A percentile compares a stretch with the other conserved stretches of the same genome.
These are phyloP conservation scores for Guaruba guarouba DNA, from an alignment of 2,113 vertebrate genomes.

Conservation along the genomic window DNA sequence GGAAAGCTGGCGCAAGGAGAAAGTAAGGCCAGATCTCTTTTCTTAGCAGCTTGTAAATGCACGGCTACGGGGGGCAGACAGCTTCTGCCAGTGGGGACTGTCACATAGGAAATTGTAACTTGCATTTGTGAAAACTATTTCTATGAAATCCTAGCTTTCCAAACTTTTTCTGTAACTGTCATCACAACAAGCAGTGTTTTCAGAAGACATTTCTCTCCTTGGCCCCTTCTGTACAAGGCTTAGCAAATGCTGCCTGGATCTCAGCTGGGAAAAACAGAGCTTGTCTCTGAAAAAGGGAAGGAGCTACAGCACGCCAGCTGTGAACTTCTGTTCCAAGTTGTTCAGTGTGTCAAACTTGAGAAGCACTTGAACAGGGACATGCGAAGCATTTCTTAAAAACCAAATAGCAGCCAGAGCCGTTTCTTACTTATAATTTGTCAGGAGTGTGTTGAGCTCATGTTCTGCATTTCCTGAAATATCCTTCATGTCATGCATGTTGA, in stretches of 20 bases:
- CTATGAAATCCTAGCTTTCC: neutral
- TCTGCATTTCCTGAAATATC: neutral
- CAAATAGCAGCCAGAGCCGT: neutral
- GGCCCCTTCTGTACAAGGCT: neutral
- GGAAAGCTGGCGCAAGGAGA: slow-evolving; percentile 86
- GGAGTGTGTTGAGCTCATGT: neutral
- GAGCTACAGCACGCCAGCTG: neutral
- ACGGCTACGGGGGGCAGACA: neutral
- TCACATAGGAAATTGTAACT: neutral
- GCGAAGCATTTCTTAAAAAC: neutral
- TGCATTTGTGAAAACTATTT: neutral
- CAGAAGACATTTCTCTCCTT: neutral
- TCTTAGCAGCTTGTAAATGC: neutral
- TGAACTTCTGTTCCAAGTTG: neutral
- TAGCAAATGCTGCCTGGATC: neutral
- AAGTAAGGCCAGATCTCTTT: slow-evolving; percentile 75
- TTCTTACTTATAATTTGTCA: neutral
- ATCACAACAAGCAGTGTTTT: neutral
- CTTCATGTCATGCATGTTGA: fast-evolving
- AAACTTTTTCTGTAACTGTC: no score
- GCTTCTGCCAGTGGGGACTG: neutral
- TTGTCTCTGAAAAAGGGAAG: neutral
- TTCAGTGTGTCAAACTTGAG: neutral
- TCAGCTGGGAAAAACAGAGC: neutral
- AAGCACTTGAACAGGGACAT: neutral